These are phyloP conservation scores for Acrocephalus arundinaceus DNA, from an alignment of 2,113 vertebrate genomes.

Conservation along the genomic window DNA sequence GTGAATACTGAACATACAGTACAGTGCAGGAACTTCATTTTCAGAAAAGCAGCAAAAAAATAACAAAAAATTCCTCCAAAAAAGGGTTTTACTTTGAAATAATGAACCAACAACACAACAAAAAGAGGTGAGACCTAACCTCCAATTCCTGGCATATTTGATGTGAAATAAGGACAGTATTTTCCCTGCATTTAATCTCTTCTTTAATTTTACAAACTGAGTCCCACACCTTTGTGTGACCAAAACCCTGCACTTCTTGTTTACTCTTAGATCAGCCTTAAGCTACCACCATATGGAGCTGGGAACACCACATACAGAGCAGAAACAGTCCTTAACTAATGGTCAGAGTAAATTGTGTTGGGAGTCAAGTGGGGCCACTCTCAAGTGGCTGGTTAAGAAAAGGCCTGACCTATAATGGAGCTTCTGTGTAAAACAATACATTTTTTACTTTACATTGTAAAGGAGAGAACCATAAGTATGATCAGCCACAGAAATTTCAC, in stretches of 20 bases:
- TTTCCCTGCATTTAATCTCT: background rate
- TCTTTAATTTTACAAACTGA: background rate
- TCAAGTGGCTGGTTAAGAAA: slow-evolving; percentile 13
- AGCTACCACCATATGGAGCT: slow-evolving; percentile 56
- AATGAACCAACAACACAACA: background rate
- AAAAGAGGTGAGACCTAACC: background rate
- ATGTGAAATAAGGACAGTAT: background rate
- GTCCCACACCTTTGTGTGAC: background rate
- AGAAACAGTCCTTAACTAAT: slow-evolving; percentile 43
- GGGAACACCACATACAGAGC: background rate
- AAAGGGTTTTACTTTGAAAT: background rate
- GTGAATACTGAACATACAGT: background rate
- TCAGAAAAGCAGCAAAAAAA: background rate
- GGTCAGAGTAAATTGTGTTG: slow-evolving; percentile 12
- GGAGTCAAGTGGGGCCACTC: slow-evolving; percentile 18
- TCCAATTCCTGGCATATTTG: background rate
- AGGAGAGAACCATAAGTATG: background rate
- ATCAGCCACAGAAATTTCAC: background rate
- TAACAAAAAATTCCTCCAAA: background rate
- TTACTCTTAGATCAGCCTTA: slow-evolving; percentile 54
- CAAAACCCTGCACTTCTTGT: background rate
- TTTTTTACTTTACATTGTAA: background rate
- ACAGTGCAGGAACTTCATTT: background rate
- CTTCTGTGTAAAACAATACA: background rate
- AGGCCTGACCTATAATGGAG: background rate